Evolutionary conservation across 1,140 invertebrate species (phyloP), one percentile per base, ranked within the genome.

Genomic region (Drosophila trapezifrons): DNA sequence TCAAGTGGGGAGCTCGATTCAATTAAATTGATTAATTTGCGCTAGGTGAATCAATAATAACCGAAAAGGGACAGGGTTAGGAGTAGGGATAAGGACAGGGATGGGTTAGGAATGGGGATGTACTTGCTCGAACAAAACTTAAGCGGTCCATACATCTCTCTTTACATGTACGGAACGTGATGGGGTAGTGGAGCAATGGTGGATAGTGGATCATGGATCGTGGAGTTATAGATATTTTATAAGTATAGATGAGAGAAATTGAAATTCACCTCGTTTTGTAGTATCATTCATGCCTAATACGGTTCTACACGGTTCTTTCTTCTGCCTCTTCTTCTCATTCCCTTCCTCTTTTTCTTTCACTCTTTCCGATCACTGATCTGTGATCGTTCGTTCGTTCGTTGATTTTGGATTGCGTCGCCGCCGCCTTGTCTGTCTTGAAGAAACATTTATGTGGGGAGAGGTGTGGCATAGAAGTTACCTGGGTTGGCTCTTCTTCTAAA

Each of bases 381-480:
- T 38, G 52, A 56, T 47, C 25, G 17, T n/a, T 70, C 32, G 65
- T 35, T 58, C 66, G 27, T 70, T 76, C 46, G 66, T 65, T 74
- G 55, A 40, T 22, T 40, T n/a, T 37, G 42, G 54, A 35, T 17
- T 58, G 32, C 29, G 52, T 4, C 17, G 46, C 17, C 32, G 49
- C n/a, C 32, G 74, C 9, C 38, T 66, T 81, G 63, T 86, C 83
- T 87, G 83, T 87, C 64, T 66, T 87, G 83, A 83, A 87, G 83
- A 87, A 89, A 87, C 76, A 87, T 87, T 66, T 89, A 81, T 83
- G 83, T 73, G 57, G 64, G 79, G 66, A 63, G 72, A 46, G 42
- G 22, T 64, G 76, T 80, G 84, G 76, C 83, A 79, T 83, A 87
- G 83, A 76, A 89, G 83, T 87, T 87, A 87, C 83, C 83, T 87